These are phyloP conservation scores for Euwallacea fornicatus DNA, from an alignment of 1,140 invertebrate genomes.

Conservation along the genomic window DNA sequence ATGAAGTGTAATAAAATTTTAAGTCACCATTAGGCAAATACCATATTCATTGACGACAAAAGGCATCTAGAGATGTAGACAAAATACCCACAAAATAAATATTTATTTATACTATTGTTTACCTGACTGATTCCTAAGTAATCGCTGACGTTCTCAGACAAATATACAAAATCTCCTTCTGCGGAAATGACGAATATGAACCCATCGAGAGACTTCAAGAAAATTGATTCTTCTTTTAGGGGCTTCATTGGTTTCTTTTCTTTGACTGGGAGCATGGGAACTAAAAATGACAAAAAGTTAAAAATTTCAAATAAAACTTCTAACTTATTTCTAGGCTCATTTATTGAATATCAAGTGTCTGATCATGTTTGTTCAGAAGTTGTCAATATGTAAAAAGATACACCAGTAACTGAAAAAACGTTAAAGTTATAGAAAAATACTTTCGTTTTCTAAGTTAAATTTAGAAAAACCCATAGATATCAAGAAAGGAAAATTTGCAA, in stretches of 20 bases:
- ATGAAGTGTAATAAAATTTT: too few species aligned
- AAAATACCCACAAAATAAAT: background rate
- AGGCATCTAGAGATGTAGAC: too few species aligned
- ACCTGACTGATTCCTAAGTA: slow-evolving; percentile 91
- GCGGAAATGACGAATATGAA: slow-evolving; percentile 83
- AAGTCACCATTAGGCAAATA: too few species aligned
- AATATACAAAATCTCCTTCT: slow-evolving; percentile 88
- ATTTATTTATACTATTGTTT: slow-evolving; percentile 28
- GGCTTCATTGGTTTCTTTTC: slow-evolving; percentile 39
- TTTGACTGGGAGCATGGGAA: slow-evolving; percentile 39
- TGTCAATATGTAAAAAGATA: too few species aligned
- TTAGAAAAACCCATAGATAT: too few species aligned
- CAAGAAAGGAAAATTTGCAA: too few species aligned
- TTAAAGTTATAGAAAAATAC: too few species aligned
- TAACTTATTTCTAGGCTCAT: too few species aligned
- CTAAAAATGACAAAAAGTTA: slow-evolving; percentile 37
- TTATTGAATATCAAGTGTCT: too few species aligned
- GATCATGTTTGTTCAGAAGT: too few species aligned
- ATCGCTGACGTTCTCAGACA: slow-evolving; percentile 87
- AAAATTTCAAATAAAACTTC: background rate
- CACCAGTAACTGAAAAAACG: too few species aligned
- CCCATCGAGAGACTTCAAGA: slow-evolving; percentile 82
- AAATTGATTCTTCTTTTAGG: slow-evolving; percentile 59
- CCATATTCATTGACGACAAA: background rate
- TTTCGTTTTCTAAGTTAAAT: too few species aligned